Conservation (phyloP, 1,140 invertebrate species). For the Formica selysi region DNA sequence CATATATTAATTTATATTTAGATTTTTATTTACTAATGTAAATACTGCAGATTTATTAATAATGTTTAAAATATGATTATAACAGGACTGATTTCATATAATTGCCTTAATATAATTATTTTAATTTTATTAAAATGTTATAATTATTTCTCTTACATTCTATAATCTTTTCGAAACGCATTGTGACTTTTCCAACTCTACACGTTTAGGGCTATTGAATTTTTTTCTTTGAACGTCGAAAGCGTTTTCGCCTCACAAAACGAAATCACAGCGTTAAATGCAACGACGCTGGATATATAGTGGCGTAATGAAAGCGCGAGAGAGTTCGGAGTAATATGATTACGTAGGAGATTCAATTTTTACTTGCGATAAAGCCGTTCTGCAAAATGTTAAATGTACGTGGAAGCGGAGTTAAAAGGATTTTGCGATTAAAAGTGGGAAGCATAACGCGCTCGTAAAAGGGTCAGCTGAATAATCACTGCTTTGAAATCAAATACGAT, state of each 20-base stretch:
- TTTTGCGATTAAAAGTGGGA: constrained; percentile 53
- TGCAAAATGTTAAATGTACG: constrained; percentile 54
- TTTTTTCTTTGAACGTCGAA: constrained; percentile 16
- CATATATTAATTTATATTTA: neutral
- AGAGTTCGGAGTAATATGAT: constrained; percentile 45
- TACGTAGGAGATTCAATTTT: constrained; percentile 59
- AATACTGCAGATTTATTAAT: neutral
- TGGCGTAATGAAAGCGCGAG: constrained; percentile 56
- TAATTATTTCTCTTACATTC: neutral
- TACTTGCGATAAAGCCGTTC: constrained; percentile 56
- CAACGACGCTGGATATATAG: constrained; percentile 38
- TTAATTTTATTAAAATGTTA: neutral
- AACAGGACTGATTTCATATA: neutral
- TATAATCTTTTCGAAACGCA: constrained; percentile 1
- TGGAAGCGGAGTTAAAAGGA: constrained; percentile 48
- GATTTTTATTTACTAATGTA: neutral
- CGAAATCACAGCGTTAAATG: constrained; percentile 54
- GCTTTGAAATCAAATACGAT: constrained; percentile 12
- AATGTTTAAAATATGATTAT: neutral
- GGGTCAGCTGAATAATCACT: constrained; percentile 39
- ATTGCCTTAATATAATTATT: neutral
- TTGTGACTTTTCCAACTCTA: neutral
- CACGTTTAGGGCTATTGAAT: neutral
- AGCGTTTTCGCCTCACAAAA: neutral
- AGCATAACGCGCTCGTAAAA: constrained; percentile 36